Conservation (phyloP, 2,888 invertebrate species). For the Brachyptera risi region DNA sequence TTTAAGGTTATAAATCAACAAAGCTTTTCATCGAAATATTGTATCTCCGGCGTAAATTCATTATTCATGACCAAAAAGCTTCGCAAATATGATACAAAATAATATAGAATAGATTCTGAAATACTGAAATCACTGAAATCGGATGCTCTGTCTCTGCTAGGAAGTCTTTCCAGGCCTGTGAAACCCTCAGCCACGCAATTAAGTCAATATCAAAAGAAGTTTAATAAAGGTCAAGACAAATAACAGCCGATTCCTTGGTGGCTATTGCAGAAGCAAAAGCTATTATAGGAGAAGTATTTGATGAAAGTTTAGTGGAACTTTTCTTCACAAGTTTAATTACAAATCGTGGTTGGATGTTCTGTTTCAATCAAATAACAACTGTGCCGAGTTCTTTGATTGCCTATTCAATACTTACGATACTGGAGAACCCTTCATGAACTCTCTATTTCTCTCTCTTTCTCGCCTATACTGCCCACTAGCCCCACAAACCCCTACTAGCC, state of each 20-base stretch:
- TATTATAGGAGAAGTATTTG: constrained; percentile 10
- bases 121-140: neutral
- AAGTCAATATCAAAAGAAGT: constrained; percentile 9
- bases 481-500: no score
- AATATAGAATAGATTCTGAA: no score
- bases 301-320: neutral
- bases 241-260: constrained; percentile 8
- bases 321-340: constrained; percentile 22
- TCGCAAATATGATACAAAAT: no score
- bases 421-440: no score
- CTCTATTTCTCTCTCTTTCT: no score
- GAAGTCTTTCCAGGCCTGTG: neutral
- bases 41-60: no score
- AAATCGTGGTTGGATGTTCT: neutral
- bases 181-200: constrained; percentile 6
- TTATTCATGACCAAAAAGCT: no score
- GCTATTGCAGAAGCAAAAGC: constrained; percentile 3
- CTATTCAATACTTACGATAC: no score
- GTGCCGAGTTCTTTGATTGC: constrained; percentile 11
- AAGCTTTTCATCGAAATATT: no score
- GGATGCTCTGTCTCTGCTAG: no score
- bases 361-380: constrained; percentile 26
- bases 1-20: no score
- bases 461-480: no score
- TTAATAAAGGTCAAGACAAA: constrained; percentile 11